Base-by-base conservation (phyloP, 2,113 vertebrate genomes). In the Corythoichthys haematopterus region DNA sequence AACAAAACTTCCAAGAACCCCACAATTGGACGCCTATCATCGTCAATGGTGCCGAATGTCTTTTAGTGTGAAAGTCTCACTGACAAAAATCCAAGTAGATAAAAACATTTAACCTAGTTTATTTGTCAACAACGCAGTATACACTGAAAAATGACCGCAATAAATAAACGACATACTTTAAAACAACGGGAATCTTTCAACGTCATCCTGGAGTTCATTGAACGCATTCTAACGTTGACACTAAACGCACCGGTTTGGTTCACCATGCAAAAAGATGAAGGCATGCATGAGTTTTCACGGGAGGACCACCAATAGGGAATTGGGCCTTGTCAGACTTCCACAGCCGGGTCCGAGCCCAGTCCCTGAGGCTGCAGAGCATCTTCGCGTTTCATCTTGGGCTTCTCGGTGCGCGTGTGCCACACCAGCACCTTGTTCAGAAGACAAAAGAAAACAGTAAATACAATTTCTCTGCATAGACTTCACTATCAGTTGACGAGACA, bases 341-440 rank as follows among this genome's bases (percentile, higher is more conserved):
- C 80, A 20, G 80, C 84, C 1, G 91, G 91, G 76, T 97, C 92
- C 9, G 95, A 95, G n/a, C 94, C 94, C 61, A 91, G 86, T 45
- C 95, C 95, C 81, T 94, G 93, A 66, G 92, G 91, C 80, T 92
- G 92, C 55, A 97, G 83, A 50, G 92, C 89, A 5, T 97, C 94
- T 76, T 97, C 95, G 50, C 94, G 89, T 80, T 95, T 96, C 94
- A 96, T 93, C 88, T 96, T 96, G 46, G 95, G 95, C 64, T 95
- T 96, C 89, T 97, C 95, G 0, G 94, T 95, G 20, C 95, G 89
- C 0, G 95, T 97, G 64, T 97, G 95, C 95, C 95, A 96, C 59
- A 97, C 95, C 75, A 96, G 87, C 56, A 97, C 92, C 95, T 97
- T 28, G 20, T 28, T 28, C 20, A 28, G 20, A 28, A 28, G 20